Evolutionary conservation across 2,113 vertebrate genomes (phyloP), one percentile per base, ranked within the genome.

Genomic region (Nothoprocta pentlandii): DNA sequence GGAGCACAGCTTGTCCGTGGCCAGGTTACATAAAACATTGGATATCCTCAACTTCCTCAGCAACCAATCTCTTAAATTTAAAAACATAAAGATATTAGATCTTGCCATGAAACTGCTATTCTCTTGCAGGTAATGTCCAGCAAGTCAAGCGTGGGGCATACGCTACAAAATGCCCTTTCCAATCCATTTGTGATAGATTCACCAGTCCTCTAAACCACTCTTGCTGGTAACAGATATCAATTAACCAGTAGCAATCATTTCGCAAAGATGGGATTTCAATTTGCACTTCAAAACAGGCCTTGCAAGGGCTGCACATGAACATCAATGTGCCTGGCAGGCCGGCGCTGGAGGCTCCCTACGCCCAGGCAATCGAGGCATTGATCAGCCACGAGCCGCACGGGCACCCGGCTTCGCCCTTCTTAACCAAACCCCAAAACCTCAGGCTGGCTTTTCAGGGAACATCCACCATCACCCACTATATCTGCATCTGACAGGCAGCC

Each of bases 221-320:
- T 19, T 73, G 89, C 77, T 44, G 41, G 66, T 56, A 89, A 75
- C 36, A 86, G 79, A 69, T 59, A 49, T 74, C 82, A 93, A 93
- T 94, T 93, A 95, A 89, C 63, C 36, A 46, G 77, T 5, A 66
- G 80, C 69, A 85, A 30, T 7, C 67, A 95, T 83, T 82, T 89
- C 47, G 86, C 49, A 84, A 89, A 95, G 82, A 73, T 4, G 20
- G 66, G 73, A 86, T 96, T 95, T 90, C 77, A 90, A 93, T 96
- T 94, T 92, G 87, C 87, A 86, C 73, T 93, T 90, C 92, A 93
- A 85, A 94, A 81, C 73, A 10, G 44, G 81, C 41, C 54, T 74
- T 74, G 71, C 51, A 54, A 69, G 58, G 44, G 92, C 91, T 78
- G 34, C 1, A 2, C 36, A 62, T 61, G 39, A 56, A 68, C 85